Evolutionary conservation across 2,888 invertebrate genomes (phyloP), one percentile per base, ranked within the genome.

Genomic region (Dicranocentrus wangi): DNA sequence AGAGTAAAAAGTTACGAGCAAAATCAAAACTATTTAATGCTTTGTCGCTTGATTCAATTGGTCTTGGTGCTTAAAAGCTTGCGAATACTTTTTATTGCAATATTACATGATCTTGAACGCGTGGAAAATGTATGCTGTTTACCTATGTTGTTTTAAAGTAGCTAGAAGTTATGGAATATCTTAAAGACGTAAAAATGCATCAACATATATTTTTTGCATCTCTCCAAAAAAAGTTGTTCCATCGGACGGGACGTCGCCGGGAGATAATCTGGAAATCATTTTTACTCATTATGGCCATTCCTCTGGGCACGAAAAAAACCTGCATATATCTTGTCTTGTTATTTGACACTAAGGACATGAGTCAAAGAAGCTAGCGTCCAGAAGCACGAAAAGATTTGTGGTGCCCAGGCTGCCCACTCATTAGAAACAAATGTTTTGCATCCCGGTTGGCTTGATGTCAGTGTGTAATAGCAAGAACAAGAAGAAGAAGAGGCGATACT

Each of bases 241-340:
- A 8, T 5, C 7, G 13, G 39, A 39, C 13, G 39, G 13, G 39
- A 39, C 13, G 39, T 39, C 39, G 39, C 39, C 39, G 5, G 39
- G 7, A 39, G 39, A n/a, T 66, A 58, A 51, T 68, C 43, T 51
- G 68, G 51, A 68, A 51, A 68, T 68, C 51, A 68, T 68, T 63
- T 43, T 10, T 28, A 27, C 68, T 68, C 68, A 68, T 68, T 68
- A 68, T 68, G 68, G 68, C 68, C 5, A 68, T 27, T 68, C 15
- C 51, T 8, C 51, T 51, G n/a, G n/a, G n/a, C n/a, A n/a, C n/a
- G n/a, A n/a, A n/a, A n/a, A n/a, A n/a, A n/a, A n/a, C 47, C 3
- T 47, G 47, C 47, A 47, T 47, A 39, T n/a, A 47, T n/a, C 17
- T 15, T 42, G 32, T 5, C 21, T 17, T 28, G 17, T 39, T 63